phyloP scores from a whole-genome alignment of 2,888 invertebrate genomes.

The Watsonalla binaria region DNA sequence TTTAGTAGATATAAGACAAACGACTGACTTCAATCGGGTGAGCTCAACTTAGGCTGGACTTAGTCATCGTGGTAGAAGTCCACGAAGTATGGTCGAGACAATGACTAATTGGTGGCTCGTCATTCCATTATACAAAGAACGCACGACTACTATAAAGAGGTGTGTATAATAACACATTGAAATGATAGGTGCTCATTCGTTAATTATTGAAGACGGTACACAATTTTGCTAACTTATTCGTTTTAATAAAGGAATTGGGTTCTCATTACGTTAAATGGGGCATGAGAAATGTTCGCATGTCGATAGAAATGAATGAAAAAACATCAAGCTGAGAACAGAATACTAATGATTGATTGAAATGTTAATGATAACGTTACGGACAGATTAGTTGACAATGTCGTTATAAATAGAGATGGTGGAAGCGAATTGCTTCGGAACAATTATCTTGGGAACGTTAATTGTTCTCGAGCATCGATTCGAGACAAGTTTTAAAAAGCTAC shows the following conservation, averaged over 20 bases:
- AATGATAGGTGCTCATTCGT: conserved; percentile 4
- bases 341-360: conserved; percentile 6
- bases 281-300: conserved; percentile 17
- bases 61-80: conserved; percentile 19
- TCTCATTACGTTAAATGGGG: background rate
- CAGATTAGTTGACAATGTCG: conserved; percentile 16
- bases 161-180: conserved; percentile 18
- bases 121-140: conserved; percentile 22
- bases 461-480: background rate
- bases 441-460: conserved; percentile 2
- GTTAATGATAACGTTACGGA: conserved; percentile 17
- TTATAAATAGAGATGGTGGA: conserved; percentile 15
- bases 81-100: conserved; percentile 30
- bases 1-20: conserved; percentile 22
- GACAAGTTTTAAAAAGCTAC: no score
- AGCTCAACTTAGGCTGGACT: conserved; percentile 32
- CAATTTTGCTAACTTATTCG: no score
- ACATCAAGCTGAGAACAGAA: conserved; percentile 7
- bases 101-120: conserved; percentile 39
- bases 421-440: conserved; percentile 6
- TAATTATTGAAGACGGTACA: no score
- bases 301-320: conserved; percentile 2
- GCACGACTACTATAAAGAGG: conserved; percentile 18
- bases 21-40: conserved; percentile 20
- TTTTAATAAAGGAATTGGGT: background rate